Evolutionary conservation across 1,140 invertebrate species (phyloP).

Genomic region (Eufriesea mexicana): DNA sequence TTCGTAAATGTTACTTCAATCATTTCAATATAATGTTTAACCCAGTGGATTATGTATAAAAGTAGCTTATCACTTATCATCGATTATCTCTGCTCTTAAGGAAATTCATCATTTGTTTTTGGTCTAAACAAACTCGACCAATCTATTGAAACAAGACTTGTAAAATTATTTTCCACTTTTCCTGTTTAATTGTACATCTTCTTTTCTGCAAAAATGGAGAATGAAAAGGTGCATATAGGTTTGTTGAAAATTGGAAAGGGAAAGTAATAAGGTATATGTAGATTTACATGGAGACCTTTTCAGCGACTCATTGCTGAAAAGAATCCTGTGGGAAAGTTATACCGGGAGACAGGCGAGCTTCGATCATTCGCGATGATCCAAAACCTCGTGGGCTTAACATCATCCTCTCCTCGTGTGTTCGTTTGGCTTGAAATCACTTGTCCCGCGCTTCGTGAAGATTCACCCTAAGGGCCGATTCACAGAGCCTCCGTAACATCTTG

Average conservation of each 20-base stretch:
- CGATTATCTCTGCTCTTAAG: too few species aligned
- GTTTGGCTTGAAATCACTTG: constrained; percentile 55
- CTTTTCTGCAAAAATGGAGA: not conserved
- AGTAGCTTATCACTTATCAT: not conserved
- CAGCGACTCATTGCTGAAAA: not conserved
- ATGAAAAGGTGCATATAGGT: not conserved
- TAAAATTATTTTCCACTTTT: not conserved
- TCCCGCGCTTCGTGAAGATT: constrained; percentile 46
- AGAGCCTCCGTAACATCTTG: not conserved
- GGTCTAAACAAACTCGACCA: not conserved
- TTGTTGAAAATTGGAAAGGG: not conserved
- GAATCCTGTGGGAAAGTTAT: not conserved
- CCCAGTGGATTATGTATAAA: not conserved
- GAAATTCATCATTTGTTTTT: too few species aligned
- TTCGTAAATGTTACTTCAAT: not conserved
- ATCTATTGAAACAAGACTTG: not conserved
- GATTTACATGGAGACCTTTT: not conserved
- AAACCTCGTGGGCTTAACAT: constrained; percentile 55
- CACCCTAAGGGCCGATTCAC: constrained; percentile 56
- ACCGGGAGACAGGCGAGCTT: constrained; percentile 37
- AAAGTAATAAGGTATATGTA: too few species aligned
- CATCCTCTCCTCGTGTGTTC: constrained; percentile 48
- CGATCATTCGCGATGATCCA: constrained; percentile 50
- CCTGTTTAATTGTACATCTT: not conserved
- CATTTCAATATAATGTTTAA: not conserved